phyloP scores from a whole-genome alignment of 2,888 invertebrate genomes.

The Lathronympha strigana region DNA sequence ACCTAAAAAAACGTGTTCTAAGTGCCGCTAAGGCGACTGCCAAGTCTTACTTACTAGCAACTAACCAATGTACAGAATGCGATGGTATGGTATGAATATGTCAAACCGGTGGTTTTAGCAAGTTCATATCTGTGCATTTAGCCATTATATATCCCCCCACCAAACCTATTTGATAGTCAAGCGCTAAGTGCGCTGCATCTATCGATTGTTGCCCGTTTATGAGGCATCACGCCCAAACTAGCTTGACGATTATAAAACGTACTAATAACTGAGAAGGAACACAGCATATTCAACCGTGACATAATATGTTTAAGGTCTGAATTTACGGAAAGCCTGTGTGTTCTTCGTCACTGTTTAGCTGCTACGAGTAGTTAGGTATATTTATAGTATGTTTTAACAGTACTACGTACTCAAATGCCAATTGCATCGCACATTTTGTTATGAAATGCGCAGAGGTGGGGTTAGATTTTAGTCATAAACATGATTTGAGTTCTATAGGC shows the following conservation, averaged over 20 bases:
- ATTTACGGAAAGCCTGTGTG: background rate
- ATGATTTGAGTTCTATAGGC: too few relatives aligned
- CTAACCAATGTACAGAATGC: background rate
- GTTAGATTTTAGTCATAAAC: too few relatives aligned
- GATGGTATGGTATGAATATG: background rate
- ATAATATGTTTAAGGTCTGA: background rate
- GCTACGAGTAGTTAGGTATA: background rate
- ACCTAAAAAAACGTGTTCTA: too few relatives aligned
- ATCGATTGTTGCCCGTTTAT: conserved; percentile 14
- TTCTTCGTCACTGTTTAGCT: background rate
- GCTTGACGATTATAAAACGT: background rate
- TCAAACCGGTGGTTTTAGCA: background rate
- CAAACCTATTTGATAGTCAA: conserved; percentile 11
- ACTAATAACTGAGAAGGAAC: background rate
- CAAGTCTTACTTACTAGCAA: background rate
- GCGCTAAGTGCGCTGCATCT: conserved; percentile 8
- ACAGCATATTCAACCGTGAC: background rate
- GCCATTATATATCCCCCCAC: background rate
- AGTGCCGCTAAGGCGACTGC: too few relatives aligned
- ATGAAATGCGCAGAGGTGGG: too few relatives aligned
- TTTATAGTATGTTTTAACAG: background rate
- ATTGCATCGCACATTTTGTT: too few relatives aligned
- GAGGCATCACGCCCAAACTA: conserved; percentile 18
- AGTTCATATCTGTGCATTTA: background rate
- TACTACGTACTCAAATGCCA: background rate